These are phyloP conservation scores for Litoditis marina DNA, from an alignment of 2,888 invertebrate genomes.

Conservation along the genomic window DNA sequence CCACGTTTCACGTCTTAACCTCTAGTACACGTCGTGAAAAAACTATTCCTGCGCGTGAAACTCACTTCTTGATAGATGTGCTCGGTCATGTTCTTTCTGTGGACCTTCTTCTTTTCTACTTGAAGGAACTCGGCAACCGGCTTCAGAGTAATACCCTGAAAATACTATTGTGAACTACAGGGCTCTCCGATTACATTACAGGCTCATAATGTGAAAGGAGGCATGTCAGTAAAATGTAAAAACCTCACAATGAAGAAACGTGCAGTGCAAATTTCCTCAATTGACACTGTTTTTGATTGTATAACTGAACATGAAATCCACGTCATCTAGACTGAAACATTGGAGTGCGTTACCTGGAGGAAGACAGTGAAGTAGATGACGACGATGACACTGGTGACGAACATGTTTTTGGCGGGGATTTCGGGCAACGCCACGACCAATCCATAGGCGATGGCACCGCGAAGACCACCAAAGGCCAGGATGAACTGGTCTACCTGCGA, in stretches of 20 bases:
- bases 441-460: constrained; percentile 95
- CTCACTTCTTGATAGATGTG: constrained; percentile 69
- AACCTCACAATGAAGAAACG: too few species aligned
- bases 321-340: too few species aligned
- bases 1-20: too few species aligned
- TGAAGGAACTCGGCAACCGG: constrained; percentile 92
- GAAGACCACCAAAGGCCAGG: constrained; percentile 88
- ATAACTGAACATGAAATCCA: too few species aligned
- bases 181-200: too few species aligned
- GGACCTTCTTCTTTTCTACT: constrained; percentile 83
- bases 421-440: constrained; percentile 63
- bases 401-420: constrained; percentile 82
- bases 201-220: too few species aligned
- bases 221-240: too few species aligned
- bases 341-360: constrained; percentile 73
- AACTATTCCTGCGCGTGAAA: too few species aligned
- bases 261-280: too few species aligned
- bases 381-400: constrained; percentile 93
- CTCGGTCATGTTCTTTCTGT: constrained; percentile 93
- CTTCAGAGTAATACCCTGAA: constrained; percentile 89
- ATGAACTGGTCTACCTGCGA: constrained; percentile 72
- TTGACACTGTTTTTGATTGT: too few species aligned
- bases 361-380: constrained; percentile 98
- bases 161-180: constrained; percentile 22
- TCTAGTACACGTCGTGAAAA: too few species aligned